phyloP scores from a whole-genome alignment of 2,888 invertebrate species.

The Ichneumon xanthorius region DNA sequence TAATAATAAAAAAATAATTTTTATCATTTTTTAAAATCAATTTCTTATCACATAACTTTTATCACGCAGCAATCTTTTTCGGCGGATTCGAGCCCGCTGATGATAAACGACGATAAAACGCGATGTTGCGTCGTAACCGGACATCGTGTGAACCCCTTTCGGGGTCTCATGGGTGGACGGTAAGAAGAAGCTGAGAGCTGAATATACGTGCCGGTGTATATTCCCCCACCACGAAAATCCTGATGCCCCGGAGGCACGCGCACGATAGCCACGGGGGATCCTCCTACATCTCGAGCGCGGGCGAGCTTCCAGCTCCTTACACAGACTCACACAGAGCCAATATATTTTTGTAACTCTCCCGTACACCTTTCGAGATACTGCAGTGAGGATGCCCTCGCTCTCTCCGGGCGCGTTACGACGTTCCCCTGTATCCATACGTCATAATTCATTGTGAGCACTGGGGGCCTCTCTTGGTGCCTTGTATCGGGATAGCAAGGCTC shows the following conservation, averaged over 20 bases:
- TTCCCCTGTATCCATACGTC: conserved; percentile 72
- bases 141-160: conserved; percentile 71
- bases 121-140: conserved; percentile 19
- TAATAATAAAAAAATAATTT: too few relatives aligned
- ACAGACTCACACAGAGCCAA: conserved; percentile 21
- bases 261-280: conserved; percentile 77
- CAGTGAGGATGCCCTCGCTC: conserved; percentile 46
- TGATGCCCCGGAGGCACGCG: conserved; percentile 77
- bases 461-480: conserved; percentile 35
- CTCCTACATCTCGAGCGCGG: conserved; percentile 68
- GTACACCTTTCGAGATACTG: conserved; percentile 49
- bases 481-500: conserved; percentile 27
- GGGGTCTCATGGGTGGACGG: conserved; percentile 55
- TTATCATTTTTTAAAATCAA: not conserved
- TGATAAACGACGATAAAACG: conserved; percentile 13
- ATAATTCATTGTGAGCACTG: conserved; percentile 71
- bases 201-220: conserved; percentile 17
- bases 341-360: conserved; percentile 63
- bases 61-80: not conserved
- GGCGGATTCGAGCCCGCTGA: not conserved
- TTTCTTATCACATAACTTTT: not conserved
- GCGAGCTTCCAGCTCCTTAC: conserved; percentile 53
- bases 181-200: conserved; percentile 28
- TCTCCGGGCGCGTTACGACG: conserved; percentile 69
- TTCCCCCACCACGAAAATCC: conserved; percentile 61